Percentiles rank a stretch among this genome's conserved stretches.
These are phyloP conservation scores for Periparus ater DNA, from an alignment of 2,797 vertebrate genomes.

Conservation along the genomic window DNA sequence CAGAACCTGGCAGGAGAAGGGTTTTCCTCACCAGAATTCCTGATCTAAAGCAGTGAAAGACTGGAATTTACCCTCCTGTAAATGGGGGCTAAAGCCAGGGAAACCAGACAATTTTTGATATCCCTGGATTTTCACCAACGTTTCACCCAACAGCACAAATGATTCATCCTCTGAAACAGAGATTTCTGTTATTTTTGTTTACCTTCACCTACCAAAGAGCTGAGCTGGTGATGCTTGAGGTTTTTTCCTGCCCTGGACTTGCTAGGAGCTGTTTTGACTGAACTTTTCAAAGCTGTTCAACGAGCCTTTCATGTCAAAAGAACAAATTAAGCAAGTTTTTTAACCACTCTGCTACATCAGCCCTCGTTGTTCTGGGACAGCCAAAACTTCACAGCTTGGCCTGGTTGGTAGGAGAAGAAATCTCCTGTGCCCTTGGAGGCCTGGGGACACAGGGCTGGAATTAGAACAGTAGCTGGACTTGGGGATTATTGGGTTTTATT, in stretches of 20 bases:
- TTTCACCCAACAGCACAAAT: background rate
- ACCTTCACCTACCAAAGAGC: background rate
- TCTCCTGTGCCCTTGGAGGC: background rate
- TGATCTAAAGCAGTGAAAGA: background rate
- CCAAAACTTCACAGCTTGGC: background rate
- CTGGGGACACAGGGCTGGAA: background rate
- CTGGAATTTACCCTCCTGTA: too few species aligned
- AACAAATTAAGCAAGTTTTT: background rate
- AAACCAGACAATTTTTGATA: background rate
- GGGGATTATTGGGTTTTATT: background rate
- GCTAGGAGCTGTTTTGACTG: background rate
- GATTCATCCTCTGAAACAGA: background rate
- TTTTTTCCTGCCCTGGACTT: background rate
- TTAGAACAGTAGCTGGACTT: background rate
- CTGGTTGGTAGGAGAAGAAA: background rate
- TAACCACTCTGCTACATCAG: background rate
- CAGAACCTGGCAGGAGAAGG: background rate
- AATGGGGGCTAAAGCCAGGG: background rate
- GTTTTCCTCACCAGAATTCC: background rate
- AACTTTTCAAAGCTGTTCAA: background rate
- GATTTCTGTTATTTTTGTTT: background rate
- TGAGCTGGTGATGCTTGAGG: background rate
- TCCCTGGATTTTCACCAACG: background rate
- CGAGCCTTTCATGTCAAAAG: background rate
- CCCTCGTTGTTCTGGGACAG: background rate